phyloP scores from a whole-genome alignment of 2,113 vertebrate genomes.

The Tragelaphus imberbis region DNA sequence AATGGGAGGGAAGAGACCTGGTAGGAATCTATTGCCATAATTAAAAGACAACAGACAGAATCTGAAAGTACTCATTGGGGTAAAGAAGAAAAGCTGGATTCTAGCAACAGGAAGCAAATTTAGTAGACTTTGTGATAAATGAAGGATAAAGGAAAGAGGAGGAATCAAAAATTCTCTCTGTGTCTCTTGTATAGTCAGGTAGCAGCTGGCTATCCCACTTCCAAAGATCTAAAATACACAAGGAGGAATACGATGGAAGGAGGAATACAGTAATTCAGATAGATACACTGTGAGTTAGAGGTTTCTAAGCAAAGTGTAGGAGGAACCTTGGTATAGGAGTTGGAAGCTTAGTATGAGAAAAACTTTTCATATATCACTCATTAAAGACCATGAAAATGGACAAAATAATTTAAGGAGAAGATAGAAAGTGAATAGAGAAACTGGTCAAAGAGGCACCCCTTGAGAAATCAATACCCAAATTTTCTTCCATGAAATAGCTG shows the following conservation, averaged over 20 bases:
- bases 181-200: neutral
- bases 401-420: neutral
- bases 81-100: neutral
- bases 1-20: neutral
- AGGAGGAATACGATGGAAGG: neutral
- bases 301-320: neutral
- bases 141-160: neutral
- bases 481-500: neutral
- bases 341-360: neutral
- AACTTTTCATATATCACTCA: neutral
- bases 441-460: neutral
- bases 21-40: neutral
- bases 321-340: neutral
- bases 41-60: neutral
- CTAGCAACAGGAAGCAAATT: neutral
- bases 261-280: neutral
- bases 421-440: neutral
- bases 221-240: neutral
- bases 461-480: neutral
- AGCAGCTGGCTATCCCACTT: neutral
- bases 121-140: neutral
- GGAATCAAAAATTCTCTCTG: neutral
- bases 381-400: neutral
- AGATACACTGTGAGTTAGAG: neutral
- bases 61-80: neutral